phyloP scores from a whole-genome alignment of 2,797 vertebrate genomes.

The Squalus acanthias region DNA sequence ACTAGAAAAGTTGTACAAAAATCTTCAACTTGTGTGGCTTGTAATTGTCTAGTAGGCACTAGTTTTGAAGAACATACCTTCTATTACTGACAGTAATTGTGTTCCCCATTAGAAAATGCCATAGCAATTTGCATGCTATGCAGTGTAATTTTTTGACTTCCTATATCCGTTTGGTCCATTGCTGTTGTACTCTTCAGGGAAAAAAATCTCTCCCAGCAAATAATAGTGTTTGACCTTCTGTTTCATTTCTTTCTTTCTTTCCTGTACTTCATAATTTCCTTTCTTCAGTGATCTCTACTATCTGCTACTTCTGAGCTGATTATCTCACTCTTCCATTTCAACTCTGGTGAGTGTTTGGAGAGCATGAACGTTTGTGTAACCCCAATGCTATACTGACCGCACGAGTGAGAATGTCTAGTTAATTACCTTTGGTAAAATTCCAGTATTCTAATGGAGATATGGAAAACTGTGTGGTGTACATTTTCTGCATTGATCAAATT shows the following conservation, averaged over 20 bases:
- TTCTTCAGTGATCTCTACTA: constrained; percentile 55
- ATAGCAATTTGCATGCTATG: neutral
- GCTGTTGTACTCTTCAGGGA: neutral
- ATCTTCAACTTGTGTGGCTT: neutral
- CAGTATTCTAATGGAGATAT: neutral
- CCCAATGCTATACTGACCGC: neutral
- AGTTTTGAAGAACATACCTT: neutral
- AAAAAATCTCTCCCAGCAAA: neutral
- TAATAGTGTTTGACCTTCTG: neutral
- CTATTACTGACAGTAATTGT: neutral
- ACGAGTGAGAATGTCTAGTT: neutral
- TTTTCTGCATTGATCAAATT: neutral
- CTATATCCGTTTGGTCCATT: neutral
- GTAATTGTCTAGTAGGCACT: neutral
- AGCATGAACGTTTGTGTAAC: neutral
- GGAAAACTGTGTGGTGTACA: neutral
- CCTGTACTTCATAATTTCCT: constrained; percentile 49
- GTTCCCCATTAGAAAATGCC: neutral
- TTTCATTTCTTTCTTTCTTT: constrained; percentile 48
- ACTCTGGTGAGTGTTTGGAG: constrained; percentile 56
- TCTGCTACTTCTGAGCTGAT: constrained; percentile 53
- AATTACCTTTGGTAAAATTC: neutral
- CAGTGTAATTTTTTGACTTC: neutral
- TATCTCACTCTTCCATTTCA: constrained; percentile 56
- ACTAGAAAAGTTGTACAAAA: neutral